Conservation (phyloP, 2,797 vertebrate genomes). For the Sebastes nivosus region DNA sequence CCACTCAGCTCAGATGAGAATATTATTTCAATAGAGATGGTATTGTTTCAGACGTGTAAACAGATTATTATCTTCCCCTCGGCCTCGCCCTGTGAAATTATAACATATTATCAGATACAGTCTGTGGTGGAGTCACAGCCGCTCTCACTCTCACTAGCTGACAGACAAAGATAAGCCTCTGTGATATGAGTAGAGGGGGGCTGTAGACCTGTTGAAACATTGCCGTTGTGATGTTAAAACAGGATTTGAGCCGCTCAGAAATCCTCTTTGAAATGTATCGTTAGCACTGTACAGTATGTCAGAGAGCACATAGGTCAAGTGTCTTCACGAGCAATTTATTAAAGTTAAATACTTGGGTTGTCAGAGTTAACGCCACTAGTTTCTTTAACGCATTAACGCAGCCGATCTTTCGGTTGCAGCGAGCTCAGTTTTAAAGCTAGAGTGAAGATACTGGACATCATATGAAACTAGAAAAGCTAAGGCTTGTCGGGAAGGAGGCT, state of each 20-base stretch:
- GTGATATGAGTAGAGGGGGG: slow-evolving; percentile 1
- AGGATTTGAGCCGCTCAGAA: neutral
- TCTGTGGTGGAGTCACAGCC: slow-evolving; percentile 5
- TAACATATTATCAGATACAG: slow-evolving; percentile 33
- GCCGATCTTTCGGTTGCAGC: too few relatives aligned
- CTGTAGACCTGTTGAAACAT: slow-evolving; percentile 25
- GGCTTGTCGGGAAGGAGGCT: too few relatives aligned
- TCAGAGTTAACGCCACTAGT: too few relatives aligned
- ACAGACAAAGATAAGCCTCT: slow-evolving; percentile 32
- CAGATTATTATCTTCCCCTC: slow-evolving; percentile 22
- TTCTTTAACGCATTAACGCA: too few relatives aligned
- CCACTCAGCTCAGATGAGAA: neutral
- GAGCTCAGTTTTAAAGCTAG: too few relatives aligned
- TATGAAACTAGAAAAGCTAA: too few relatives aligned
- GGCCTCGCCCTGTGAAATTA: neutral
- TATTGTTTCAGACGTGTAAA: slow-evolving; percentile 33
- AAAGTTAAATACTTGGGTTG: neutral
- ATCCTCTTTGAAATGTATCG: neutral
- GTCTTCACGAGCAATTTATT: neutral
- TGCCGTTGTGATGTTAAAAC: slow-evolving; percentile 17
- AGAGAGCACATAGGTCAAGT: neutral
- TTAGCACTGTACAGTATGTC: neutral
- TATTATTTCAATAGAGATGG: slow-evolving; percentile 6
- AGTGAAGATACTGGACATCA: too few relatives aligned
- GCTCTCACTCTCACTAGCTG: slow-evolving; percentile 7